phyloP scores from a whole-genome alignment of 2,797 vertebrate species.

The Prionace glauca region DNA sequence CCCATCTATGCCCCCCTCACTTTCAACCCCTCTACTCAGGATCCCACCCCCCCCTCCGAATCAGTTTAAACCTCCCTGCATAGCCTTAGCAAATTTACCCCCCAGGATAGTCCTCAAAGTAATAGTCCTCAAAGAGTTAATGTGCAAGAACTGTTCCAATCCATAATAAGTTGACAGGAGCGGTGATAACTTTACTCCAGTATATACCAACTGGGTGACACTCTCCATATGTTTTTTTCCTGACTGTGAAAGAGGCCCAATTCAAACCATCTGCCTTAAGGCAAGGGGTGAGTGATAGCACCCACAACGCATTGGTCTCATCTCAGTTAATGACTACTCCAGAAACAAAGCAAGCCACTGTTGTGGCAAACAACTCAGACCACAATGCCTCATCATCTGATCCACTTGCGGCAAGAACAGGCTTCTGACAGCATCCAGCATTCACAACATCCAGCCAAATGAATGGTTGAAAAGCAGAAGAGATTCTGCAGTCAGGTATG shows the following conservation, averaged over 20 bases:
- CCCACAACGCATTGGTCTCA: background rate
- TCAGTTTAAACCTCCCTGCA: no score
- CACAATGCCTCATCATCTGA: slow-evolving; percentile 16
- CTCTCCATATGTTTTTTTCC: background rate
- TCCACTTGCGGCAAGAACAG: background rate
- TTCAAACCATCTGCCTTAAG: slow-evolving; percentile 31
- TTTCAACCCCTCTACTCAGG: no score
- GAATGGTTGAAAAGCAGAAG: background rate
- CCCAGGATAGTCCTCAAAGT: no score
- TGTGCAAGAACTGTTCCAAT: background rate
- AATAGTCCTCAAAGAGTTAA: slow-evolving; percentile 11
- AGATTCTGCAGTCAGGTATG: background rate
- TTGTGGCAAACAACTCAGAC: background rate
- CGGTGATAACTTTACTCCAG: background rate
- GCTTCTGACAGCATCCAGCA: background rate
- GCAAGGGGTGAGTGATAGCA: slow-evolving; percentile 29
- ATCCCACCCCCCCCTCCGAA: no score
- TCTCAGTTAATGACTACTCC: background rate
- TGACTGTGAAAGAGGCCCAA: background rate
- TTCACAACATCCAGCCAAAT: background rate
- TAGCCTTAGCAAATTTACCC: no score
- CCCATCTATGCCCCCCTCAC: no score
- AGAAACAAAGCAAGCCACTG: slow-evolving; percentile 36
- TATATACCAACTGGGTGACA: slow-evolving; percentile 24
- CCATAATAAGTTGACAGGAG: background rate